Evolutionary conservation across 2,113 vertebrate species (phyloP), one percentile per base, ranked within the genome.

Genomic region (Thomomys bottae): DNA sequence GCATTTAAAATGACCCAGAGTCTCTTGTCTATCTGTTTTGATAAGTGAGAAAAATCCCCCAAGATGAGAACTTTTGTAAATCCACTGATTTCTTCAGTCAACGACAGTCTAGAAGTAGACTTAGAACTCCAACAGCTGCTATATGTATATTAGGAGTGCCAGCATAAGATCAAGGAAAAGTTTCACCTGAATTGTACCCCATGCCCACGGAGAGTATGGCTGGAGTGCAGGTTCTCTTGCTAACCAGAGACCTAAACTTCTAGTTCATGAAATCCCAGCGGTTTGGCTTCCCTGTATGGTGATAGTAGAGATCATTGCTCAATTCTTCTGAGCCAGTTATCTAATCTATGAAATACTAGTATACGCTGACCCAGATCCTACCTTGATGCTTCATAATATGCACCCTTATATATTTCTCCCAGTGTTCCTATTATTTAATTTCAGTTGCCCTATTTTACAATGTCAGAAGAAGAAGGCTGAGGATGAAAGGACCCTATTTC

Each of bases 41-140:
- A n/a, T 40, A 94, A 68, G 28, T 85, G 26, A 72, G 28, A 82
- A 96, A 86, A 70, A 63, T 42, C 71, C 49, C 28, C 28, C 21
- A 20, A 49, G 23, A 49, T 89, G 81, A 54, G 38, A 89, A 66
- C 17, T 73, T 70, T 76, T 81, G 6, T 89, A 82, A 73, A 59
- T 84, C 78, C 36, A 32, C 36, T 68, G 36, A 6, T 84, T 42
- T 9, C 59, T 26, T 59, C 34, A 72, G 36, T 82, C 24, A 81
- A 54, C 54, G 61, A 24, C 7, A 81, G 30, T 8, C 18, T 28
- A 18, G 34, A 84, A 3, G 4, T 1, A 1, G n/a, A 26, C n/a
- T 17, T 82, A 4, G 11, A n/a, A 45, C 7, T 28, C 2, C 26
- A 28, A 5, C 5, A 36, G 42, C 12, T 54, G 20, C 3, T 54